Evolutionary conservation across 1,140 invertebrate species (phyloP).

Genomic region (Periplaneta americana): DNA sequence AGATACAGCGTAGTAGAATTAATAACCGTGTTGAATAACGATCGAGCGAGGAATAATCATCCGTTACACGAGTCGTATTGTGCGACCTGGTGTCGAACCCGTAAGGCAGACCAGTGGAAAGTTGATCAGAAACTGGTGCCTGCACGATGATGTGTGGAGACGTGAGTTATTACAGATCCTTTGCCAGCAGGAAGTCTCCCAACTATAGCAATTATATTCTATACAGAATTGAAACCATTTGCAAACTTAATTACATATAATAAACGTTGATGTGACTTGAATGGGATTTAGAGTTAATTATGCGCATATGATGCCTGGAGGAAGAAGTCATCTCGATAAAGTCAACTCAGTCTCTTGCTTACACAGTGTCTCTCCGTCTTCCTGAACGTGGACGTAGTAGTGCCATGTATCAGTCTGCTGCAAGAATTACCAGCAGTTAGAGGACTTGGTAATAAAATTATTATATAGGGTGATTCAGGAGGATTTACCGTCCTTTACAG

Average conservation of each 20-base stretch:
- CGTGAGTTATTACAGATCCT: too few relatives aligned
- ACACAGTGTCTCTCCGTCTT: background rate
- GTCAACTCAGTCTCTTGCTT: background rate
- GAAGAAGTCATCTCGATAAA: background rate
- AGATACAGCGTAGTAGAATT: too few relatives aligned
- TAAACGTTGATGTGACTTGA: background rate
- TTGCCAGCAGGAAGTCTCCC: too few relatives aligned
- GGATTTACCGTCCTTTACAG: too few relatives aligned
- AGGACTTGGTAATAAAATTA: background rate
- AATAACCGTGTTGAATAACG: too few relatives aligned
- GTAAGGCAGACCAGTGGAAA: too few relatives aligned
- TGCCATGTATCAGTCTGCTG: too few relatives aligned
- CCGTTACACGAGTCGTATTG: too few relatives aligned
- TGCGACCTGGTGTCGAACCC: too few relatives aligned
- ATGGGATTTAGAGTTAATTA: background rate
- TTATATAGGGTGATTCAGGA: background rate
- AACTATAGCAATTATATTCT: background rate
- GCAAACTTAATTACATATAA: background rate
- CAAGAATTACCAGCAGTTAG: background rate
- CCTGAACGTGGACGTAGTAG: background rate
- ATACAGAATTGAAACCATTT: background rate
- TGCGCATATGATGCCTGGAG: background rate
- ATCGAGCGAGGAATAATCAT: too few relatives aligned
- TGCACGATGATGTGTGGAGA: too few relatives aligned
- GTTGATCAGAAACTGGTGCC: too few relatives aligned